phyloP scores from a whole-genome alignment of 2,888 invertebrate species.

The Scotopteryx bipunctaria region DNA sequence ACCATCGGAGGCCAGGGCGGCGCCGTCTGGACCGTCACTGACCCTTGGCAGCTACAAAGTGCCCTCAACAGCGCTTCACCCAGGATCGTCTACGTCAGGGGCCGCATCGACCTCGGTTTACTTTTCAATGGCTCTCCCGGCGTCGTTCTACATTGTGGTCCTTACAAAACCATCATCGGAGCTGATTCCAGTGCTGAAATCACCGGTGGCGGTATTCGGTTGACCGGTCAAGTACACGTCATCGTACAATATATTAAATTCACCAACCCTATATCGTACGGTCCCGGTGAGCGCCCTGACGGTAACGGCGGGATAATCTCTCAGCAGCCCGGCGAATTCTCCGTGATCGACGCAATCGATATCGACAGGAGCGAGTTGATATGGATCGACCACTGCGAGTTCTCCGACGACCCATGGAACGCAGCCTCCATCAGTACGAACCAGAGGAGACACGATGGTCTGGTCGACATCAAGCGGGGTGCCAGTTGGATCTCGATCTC shows the following conservation, averaged over 20 bases:
- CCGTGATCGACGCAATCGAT: slow-evolving; percentile 20
- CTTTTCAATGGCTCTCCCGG: slow-evolving; percentile 25
- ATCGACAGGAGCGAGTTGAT: slow-evolving; percentile 6
- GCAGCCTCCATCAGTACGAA: not conserved
- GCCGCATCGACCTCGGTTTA: slow-evolving; percentile 24
- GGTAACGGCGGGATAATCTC: slow-evolving; percentile 29
- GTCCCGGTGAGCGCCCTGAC: slow-evolving; percentile 23
- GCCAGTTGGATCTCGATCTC: slow-evolving; percentile 26
- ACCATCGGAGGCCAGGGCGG: slow-evolving; percentile 25
- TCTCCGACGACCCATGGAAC: slow-evolving; percentile 33
- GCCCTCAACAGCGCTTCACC: slow-evolving; percentile 5
- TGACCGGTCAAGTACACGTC: not conserved
- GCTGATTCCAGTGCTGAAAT: slow-evolving; percentile 22
- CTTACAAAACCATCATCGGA: slow-evolving; percentile 21
- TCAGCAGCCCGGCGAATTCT: slow-evolving; percentile 17
- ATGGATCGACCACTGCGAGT: slow-evolving; percentile 29
- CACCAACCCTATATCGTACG: slow-evolving; percentile 27
- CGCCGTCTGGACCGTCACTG: slow-evolving; percentile 29
- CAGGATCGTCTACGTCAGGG: slow-evolving; percentile 25
- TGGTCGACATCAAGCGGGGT: slow-evolving; percentile 22
- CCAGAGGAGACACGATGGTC: slow-evolving; percentile 32
- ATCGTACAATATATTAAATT: slow-evolving; percentile 26
- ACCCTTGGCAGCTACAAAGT: slow-evolving; percentile 24
- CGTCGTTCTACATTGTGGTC: slow-evolving; percentile 11
- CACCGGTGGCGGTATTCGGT: slow-evolving; percentile 18